Evolutionary conservation across 2,888 invertebrate genomes (phyloP).

Genomic region (Polymixis flavicincta): DNA sequence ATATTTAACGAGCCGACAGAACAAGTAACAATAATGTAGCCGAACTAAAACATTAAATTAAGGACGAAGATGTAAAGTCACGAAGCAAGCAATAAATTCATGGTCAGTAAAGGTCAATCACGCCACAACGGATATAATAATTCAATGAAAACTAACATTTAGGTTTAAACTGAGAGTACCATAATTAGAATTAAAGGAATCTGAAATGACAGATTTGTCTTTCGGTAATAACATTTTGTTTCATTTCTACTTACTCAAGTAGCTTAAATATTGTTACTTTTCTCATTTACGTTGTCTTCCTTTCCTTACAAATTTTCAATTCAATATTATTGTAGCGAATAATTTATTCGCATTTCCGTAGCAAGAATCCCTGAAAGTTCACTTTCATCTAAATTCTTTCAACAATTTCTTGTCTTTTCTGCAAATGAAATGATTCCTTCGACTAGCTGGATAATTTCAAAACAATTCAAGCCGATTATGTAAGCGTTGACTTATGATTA

Average conservation of each 20-base stretch:
- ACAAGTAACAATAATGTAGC: not conserved
- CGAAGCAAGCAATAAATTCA: conserved; percentile 44
- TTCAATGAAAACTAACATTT: conserved; percentile 18
- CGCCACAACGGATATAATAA: conserved; percentile 20
- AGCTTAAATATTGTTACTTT: not conserved
- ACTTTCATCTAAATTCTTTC: conserved; percentile 3
- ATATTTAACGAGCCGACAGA: not conserved
- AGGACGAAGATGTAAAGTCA: conserved; percentile 17
- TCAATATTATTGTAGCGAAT: conserved; percentile 9
- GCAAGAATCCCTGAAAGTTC: not conserved
- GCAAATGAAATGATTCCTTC: not conserved
- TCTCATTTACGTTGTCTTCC: not conserved
- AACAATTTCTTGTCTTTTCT: not conserved
- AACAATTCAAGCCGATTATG: not conserved
- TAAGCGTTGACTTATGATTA: not conserved
- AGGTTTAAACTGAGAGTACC: not conserved
- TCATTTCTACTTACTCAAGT: not conserved
- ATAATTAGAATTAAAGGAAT: conserved; percentile 6
- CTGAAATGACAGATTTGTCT: not conserved
- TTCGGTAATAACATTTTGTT: not conserved
- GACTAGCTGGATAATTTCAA: not conserved
- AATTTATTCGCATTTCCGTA: conserved; percentile 1
- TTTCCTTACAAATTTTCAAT: not conserved
- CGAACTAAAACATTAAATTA: conserved; percentile 20
- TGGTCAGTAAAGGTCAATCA: conserved; percentile 54